Evolutionary conservation across 92 coral and sea anemone genomes (phyloP), one percentile per base, ranked within the genome.

Genomic region (Metridium senile): DNA sequence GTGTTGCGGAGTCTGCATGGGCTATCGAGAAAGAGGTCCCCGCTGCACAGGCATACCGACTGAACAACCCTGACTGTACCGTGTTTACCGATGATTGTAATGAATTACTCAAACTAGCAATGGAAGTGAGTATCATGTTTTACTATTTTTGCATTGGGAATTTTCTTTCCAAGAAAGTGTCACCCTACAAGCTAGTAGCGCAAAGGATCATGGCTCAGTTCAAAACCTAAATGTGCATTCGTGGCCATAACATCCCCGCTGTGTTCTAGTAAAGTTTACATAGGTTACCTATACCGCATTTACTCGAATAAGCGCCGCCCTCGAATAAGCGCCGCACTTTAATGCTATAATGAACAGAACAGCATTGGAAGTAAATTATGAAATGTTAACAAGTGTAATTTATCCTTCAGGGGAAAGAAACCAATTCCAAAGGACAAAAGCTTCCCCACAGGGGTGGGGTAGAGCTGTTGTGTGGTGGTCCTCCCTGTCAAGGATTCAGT

Each of bases 401-500:
- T 23, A 11, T 21, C 28, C 20, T 71, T 18, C 56, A 94, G 97
- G 99, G 98, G 21, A 93, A 89, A 74, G 81, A 80, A 39, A 87
- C 81, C 26, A 96, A 96, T 77, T 80, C 97, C 47, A 91, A 80
- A 56, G 99, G 99, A 59, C 96, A 96, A 69, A 78, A 54, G 67
- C 74, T 96, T 31, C 99, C 99, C 58, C 94, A 85, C 85, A 91
- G 82, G 91, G 99, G 99, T 57, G 98, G 93, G 58, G 99, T 96
- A 29, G 97, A 96, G 69, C 73, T 96, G 65, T 67, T 96, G 68
- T 96, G 99, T 26, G 99, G 99, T 68, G 99, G 99, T 29, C 99
- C 99, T 61, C 99, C 99, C 46, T 96, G 99, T 70, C 99, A 96
- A 76, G 99, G 99, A 27, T 96, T 96, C 69, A 96, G 99, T 81